These are phyloP conservation scores for Recurvirostra avosetta DNA, from an alignment of 2,113 vertebrate genomes.

Conservation along the genomic window DNA sequence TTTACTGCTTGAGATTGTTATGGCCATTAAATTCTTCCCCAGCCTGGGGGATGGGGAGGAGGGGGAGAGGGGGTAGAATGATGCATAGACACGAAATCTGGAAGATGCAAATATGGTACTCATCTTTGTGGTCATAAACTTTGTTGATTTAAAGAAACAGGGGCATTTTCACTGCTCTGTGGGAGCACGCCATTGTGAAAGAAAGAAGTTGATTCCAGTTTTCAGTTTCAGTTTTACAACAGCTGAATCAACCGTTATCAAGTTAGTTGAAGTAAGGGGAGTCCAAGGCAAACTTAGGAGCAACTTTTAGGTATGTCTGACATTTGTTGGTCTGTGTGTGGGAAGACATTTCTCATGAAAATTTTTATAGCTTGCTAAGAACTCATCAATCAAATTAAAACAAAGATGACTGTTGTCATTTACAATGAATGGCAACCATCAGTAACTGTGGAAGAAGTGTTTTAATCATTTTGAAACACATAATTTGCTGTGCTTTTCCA, in stretches of 20 bases:
- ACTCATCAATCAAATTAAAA: constrained; percentile 37
- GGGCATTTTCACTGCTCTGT: background rate
- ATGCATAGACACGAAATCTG: background rate
- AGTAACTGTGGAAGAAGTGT: background rate
- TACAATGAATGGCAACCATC: constrained; percentile 17
- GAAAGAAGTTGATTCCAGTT: background rate
- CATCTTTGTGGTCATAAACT: background rate
- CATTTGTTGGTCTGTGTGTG: background rate
- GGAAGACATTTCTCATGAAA: constrained; percentile 3
- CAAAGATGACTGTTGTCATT: background rate
- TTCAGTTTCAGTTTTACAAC: background rate
- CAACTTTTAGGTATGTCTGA: background rate
- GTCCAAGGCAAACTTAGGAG: background rate
- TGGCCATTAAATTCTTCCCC: background rate
- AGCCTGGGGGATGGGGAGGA: background rate
- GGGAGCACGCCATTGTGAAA: background rate
- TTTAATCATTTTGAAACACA: background rate
- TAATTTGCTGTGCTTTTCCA: background rate
- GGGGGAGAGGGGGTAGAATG: no score
- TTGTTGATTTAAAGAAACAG: background rate
- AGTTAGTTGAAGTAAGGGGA: accelerated
- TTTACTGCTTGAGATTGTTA: background rate
- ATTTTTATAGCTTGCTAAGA: background rate
- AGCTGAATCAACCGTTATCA: accelerated
- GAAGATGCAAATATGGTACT: background rate